Conservation (phyloP, 2,113 vertebrate genomes). For the Propithecus coquereli region DNA sequence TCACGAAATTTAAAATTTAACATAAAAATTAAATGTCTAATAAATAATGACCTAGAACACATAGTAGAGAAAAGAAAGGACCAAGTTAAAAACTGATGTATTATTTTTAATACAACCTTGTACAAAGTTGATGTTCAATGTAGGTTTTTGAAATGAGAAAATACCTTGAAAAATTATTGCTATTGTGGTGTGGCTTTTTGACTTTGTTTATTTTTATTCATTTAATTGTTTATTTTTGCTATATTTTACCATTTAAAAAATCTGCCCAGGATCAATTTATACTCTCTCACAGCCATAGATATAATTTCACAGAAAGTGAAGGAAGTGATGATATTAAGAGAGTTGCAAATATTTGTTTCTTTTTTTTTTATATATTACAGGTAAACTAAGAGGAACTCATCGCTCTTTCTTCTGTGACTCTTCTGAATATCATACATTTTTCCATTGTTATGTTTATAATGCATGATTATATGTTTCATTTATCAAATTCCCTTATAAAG, state of each 20-base stretch:
- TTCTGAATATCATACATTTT: not conserved
- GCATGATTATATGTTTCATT: not conserved
- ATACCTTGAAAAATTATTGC: not conserved
- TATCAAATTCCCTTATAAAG: not conserved
- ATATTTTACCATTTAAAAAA: not conserved
- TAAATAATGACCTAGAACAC: not conserved
- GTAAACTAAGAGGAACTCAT: not conserved
- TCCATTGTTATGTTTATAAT: not conserved
- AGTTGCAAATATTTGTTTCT: not conserved
- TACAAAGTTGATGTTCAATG: not conserved
- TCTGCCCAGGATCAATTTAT: not conserved
- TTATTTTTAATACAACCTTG: not conserved
- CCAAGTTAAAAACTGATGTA: not conserved
- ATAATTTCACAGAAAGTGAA: not conserved
- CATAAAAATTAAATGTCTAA: not conserved
- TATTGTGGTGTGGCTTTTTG: not conserved
- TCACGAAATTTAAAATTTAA: slow-evolving; percentile 42
- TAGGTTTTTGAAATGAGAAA: not conserved
- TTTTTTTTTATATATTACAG: not conserved
- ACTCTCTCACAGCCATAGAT: not conserved
- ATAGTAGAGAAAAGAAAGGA: not conserved
- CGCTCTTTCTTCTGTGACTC: not conserved
- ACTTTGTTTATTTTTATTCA: not conserved
- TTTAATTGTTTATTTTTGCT: not conserved
- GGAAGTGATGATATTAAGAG: not conserved